These are phyloP conservation scores for Acanthoscelides obtectus DNA, from an alignment of 2,888 invertebrate species.

Conservation along the genomic window DNA sequence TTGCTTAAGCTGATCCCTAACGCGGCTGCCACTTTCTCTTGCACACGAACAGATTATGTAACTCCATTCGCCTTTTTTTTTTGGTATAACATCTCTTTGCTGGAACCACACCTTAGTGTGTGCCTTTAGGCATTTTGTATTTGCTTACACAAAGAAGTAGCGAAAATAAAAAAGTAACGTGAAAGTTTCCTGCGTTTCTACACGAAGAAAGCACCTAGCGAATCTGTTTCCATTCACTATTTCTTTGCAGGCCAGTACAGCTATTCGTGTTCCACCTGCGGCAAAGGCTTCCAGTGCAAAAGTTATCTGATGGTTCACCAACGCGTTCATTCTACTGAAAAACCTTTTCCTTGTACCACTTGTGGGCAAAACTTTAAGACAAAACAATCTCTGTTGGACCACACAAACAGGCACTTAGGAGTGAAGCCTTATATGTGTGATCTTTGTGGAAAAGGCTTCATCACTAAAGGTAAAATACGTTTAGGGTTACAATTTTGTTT, in stretches of 20 bases:
- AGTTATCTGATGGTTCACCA: conserved; percentile 59
- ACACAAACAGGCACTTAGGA: conserved; percentile 57
- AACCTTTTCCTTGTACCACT: conserved; percentile 55
- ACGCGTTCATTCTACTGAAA: conserved; percentile 55
- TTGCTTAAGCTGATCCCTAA: too few relatives aligned
- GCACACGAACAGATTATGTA: too few relatives aligned
- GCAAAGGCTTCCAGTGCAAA: conserved; percentile 58
- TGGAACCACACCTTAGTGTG: too few relatives aligned
- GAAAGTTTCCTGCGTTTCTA: too few relatives aligned
- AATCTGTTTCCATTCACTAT: neutral
- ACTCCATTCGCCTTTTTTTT: too few relatives aligned
- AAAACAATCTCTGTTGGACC: conserved; percentile 56
- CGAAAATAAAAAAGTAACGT: too few relatives aligned
- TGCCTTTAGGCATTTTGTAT: too few relatives aligned
- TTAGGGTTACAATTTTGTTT: neutral
- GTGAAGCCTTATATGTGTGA: conserved; percentile 58
- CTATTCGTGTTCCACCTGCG: conserved; percentile 55
- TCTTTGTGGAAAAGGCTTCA: conserved; percentile 55
- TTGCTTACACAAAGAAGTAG: too few relatives aligned
- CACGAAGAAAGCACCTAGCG: too few relatives aligned
- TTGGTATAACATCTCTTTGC: too few relatives aligned
- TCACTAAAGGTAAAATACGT: conserved; percentile 50
- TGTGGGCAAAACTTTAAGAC: conserved; percentile 57
- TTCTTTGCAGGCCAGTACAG: conserved; percentile 46
- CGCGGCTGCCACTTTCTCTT: too few relatives aligned